Conservation (phyloP, 2,113 vertebrate species). For the Calyptomena viridis region DNA sequence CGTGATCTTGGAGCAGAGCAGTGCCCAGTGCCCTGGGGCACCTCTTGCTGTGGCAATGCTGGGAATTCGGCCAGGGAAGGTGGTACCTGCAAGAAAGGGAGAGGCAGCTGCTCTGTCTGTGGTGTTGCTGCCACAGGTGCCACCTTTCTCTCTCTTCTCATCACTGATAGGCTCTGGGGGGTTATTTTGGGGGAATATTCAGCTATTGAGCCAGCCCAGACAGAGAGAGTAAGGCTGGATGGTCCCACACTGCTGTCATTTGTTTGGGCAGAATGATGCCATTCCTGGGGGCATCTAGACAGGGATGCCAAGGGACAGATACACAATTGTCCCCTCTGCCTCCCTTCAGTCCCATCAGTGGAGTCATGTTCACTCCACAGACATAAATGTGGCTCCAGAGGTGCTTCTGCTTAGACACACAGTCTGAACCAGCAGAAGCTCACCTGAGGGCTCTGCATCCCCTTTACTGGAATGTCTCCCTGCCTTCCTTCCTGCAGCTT, state of each 20-base stretch:
- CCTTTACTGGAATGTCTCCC: not conserved
- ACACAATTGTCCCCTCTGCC: not conserved
- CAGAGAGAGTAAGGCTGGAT: not conserved
- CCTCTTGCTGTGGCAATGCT: not conserved
- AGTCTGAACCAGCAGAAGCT: not conserved
- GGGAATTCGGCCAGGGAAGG: not conserved
- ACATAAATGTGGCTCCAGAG: not conserved
- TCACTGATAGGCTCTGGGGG: not conserved
- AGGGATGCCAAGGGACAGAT: not conserved
- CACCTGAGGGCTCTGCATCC: not conserved
- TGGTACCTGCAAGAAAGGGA: not conserved
- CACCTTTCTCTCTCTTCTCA: not conserved
- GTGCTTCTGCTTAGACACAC: not conserved
- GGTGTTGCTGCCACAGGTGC: fast-evolving
- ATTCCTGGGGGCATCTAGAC: fast-evolving
- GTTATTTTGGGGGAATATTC: not conserved
- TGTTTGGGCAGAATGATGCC: not conserved
- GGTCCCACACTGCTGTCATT: not conserved
- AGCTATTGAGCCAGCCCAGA: not conserved
- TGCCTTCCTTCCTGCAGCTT: not conserved
- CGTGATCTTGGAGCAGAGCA: not conserved
- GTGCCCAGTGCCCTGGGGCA: not conserved
- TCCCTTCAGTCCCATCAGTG: fast-evolving
- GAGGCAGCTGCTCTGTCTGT: fast-evolving
- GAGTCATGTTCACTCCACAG: not conserved